Evolutionary conservation across 30 jellyfish, hydroid and myxozoan species (phyloP), one percentile per base, ranked within the genome.

Genomic region (Hydractinia symbiolongicarpus): DNA sequence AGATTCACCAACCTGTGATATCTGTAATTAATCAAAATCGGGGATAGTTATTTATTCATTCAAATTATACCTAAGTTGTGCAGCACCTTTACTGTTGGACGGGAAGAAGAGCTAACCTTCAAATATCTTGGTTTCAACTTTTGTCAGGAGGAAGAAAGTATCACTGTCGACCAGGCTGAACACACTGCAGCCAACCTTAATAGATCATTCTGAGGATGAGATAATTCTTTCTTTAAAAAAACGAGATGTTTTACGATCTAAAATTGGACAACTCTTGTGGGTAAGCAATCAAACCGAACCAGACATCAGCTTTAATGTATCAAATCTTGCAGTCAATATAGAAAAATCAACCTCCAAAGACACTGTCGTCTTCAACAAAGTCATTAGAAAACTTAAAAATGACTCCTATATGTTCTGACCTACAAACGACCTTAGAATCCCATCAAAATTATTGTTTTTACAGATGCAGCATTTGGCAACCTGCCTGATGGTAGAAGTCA

Each of bases 1-100:
- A 10, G 86, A 56, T 57, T 78, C 86, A 5, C 86, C 86, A 54
- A 72, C 82, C 15, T 11, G 13, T 8, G n/a, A n/a, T n/a, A n/a
- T n/a, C n/a, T n/a, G n/a, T n/a, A n/a, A n/a, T n/a, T n/a, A n/a
- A n/a, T n/a, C n/a, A n/a, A n/a, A n/a, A n/a, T n/a, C n/a, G n/a
- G n/a, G n/a, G n/a, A n/a, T n/a, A n/a, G n/a, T n/a, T n/a, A n/a
- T n/a, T n/a, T n/a, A n/a, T n/a, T n/a, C n/a, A n/a, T n/a, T n/a
- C n/a, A n/a, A n/a, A n/a, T n/a, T n/a, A n/a, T n/a, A n/a, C n/a
- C n/a, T n/a, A n/a, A n/a, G n/a, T n/a, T n/a, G n/a, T n/a, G n/a
- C n/a, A n/a, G n/a, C n/a, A n/a, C n/a, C n/a, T n/a, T 57, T n/a
- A 9, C 68, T 57, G n/a, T 57, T 57, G 68, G n/a, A 57, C 10